phyloP scores from a whole-genome alignment of 2,797 vertebrate species.

The Anniella stebbinsi region DNA sequence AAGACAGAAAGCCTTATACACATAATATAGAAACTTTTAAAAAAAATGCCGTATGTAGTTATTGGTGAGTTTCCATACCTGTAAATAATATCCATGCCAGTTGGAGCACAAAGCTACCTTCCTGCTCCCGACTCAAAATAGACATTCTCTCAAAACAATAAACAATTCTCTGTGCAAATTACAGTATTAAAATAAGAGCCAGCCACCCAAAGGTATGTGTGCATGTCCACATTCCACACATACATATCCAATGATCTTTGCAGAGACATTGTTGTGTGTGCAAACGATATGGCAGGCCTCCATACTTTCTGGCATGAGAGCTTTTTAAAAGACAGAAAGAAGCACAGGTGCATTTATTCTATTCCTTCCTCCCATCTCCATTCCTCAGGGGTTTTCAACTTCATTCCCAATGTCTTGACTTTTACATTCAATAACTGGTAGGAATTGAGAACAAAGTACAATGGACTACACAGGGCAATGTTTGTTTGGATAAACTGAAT shows the following conservation, averaged over 20 bases:
- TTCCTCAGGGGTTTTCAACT: neutral
- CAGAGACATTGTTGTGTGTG: no score
- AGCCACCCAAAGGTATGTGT: neutral
- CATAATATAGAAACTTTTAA: neutral
- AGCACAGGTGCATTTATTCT: neutral
- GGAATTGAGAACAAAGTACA: neutral
- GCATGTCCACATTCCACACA: neutral
- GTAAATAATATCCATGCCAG: neutral
- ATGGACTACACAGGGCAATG: constrained; percentile 8
- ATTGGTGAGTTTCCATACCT: neutral
- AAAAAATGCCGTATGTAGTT: neutral
- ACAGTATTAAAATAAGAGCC: neutral
- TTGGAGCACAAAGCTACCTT: neutral
- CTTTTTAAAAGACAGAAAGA: neutral
- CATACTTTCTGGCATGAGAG: neutral
- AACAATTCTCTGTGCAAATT: neutral
- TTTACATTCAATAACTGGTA: neutral
- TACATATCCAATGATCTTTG: neutral
- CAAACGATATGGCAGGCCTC: neutral
- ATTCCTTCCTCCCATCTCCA: neutral
- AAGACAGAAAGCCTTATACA: neutral
- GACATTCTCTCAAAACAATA: neutral
- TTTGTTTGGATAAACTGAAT: neutral
- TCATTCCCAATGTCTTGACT: neutral
- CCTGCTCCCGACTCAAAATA: neutral